Evolutionary conservation across 1,140 invertebrate genomes (phyloP), one percentile per base, ranked within the genome.

Genomic region (Oryctes rhinoceros): DNA sequence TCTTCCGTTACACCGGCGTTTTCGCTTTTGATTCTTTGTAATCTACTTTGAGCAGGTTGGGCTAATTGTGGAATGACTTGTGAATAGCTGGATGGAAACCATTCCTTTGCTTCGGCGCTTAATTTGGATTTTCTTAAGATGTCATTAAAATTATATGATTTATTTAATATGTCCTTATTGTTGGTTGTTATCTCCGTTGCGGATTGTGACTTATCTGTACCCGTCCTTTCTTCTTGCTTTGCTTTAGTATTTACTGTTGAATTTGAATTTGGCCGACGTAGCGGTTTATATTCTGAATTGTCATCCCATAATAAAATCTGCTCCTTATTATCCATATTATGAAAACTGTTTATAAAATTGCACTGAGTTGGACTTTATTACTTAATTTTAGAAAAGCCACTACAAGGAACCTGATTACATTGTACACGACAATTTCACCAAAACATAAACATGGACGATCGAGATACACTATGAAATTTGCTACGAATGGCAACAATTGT

Each of bases 71-170:
- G 24, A 59, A 44, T 9, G 11, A 10, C 44, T 67, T 15, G 44
- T 35, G 35, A 62, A 20, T 79, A 76, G 48, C 39, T 74, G 2
- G 79, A 59, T 65, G 81, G 81, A 80, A 53, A 82, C 81, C 81
- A 82, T 76, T 82, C 81, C 44, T 80, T 75, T 13, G 81, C 81
- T 5, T 80, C 77, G 10, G 48, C 79, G 7, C 79, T 80, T 35
- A 35, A 77, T 49, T 35, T 76, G 4, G 20, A 59, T 39, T 44
- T 44, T 18, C 48, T 7, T 49, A 59, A 4, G 13, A 71, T 71
- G 35, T 71, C 65, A 24, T 71, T 71, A 71, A 71, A 24, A 35
- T 24, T 30, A 71, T 37, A 65, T 10, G 78, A 67, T 18, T 13
- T 15, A 79, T 65, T 37, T 11, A 59, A 3, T 67, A 37, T 44